phyloP scores from a whole-genome alignment of 2,797 vertebrate species.

The Epinephelus awoara region DNA sequence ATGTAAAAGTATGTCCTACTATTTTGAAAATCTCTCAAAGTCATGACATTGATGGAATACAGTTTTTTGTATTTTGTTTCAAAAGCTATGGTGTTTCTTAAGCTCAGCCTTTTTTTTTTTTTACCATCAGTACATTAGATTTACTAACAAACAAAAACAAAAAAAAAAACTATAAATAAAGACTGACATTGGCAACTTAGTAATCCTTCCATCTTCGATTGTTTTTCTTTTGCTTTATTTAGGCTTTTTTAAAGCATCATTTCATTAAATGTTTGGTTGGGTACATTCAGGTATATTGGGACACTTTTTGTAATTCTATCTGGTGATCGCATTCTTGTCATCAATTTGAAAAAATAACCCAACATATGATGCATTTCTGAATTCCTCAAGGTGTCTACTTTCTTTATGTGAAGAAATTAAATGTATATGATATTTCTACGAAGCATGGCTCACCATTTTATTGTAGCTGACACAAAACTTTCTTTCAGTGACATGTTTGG shows the following conservation, averaged over 20 bases:
- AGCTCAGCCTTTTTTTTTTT: not conserved
- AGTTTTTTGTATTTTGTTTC: not conserved
- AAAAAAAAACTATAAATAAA: not conserved
- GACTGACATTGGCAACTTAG: not conserved
- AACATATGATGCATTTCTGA: too few relatives aligned
- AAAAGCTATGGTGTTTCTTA: not conserved
- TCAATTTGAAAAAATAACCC: too few relatives aligned
- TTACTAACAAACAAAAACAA: not conserved
- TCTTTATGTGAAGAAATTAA: too few relatives aligned
- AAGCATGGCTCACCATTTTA: too few relatives aligned
- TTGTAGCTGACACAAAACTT: too few relatives aligned
- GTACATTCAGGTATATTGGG: too few relatives aligned
- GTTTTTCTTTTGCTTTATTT: not conserved
- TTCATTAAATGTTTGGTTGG: not conserved
- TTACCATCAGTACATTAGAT: not conserved
- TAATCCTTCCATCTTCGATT: not conserved
- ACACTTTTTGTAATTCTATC: too few relatives aligned
- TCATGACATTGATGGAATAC: too few relatives aligned
- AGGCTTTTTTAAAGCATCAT: not conserved
- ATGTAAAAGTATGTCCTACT: not conserved
- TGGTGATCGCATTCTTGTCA: too few relatives aligned
- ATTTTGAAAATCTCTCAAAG: not conserved
- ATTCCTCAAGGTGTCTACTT: too few relatives aligned
- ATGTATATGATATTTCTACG: too few relatives aligned
- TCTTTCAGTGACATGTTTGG: too few relatives aligned